Base-by-base conservation (phyloP, 2,888 invertebrate genomes). In the Amiota communis region DNA sequence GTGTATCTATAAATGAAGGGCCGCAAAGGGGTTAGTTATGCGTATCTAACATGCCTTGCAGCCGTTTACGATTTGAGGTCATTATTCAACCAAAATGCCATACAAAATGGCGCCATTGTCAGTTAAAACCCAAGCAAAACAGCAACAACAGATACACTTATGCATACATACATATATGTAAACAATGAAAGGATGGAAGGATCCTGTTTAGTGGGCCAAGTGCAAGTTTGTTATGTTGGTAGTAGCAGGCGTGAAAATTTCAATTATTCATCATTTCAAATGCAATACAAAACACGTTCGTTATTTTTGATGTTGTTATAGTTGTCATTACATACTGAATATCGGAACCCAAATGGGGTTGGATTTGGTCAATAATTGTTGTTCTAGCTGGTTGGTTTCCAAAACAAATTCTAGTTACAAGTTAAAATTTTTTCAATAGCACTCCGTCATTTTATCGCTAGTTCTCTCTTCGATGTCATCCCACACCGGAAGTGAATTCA, bases 51-150 rank as follows among this genome's bases (percentile, higher is more conserved):
- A 86, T 82, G 84, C 84, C 84, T 81, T 78, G 77, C 75, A 84
- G 86, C 84, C 86, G 82, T 82, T 82, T 85, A 78, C 79, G 81
- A 85, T 82, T 84, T 81, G 53, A 77, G 86, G 86, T 86, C 82
- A 84, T 82, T 85, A 84, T 84, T 82, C 81, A 77, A 77, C 75
- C 76, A 76, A 77, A 80, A 76, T 76, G 82, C 81, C 79, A 77
- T 76, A 83, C 82, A 79, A 84, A 85, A 78, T 78, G 79, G 79
- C 80, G 69, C 53, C 13, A 56, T 13, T 53, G 53, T 53, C 69
- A 12, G 53, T 36, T 48, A 1, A 15, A 49, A 17, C 8, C 36
- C 4, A 36, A 36, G 36, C 36, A 36, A 36, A 36, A 36, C 36
- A 36, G 6, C 36, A 36, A 13, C 13, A n/a, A 8, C 49, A 47